Evolutionary conservation across 2,113 vertebrate genomes (phyloP).

Genomic region (Boleophthalmus pectinirostris): DNA sequence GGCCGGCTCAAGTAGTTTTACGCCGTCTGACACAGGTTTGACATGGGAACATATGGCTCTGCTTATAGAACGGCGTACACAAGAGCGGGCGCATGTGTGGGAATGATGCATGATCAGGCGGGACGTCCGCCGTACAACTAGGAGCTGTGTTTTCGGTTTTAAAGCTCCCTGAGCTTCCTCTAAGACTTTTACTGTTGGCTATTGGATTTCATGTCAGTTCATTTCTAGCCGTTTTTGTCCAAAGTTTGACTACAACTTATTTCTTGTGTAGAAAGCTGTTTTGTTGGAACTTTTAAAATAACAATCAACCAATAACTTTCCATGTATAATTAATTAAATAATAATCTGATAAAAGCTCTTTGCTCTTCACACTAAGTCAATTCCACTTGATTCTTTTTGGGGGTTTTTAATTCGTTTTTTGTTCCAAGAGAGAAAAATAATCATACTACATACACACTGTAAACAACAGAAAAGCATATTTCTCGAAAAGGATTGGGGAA

Average conservation of each 20-base stretch:
- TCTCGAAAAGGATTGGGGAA: no score
- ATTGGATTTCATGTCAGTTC: slow-evolving; percentile 11
- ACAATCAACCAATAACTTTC: not conserved
- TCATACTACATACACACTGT: no score
- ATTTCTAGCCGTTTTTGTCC: not conserved
- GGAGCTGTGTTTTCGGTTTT: slow-evolving; percentile 14
- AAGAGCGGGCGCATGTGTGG: slow-evolving; percentile 6
- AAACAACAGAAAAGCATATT: no score
- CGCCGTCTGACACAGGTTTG: slow-evolving; percentile 1
- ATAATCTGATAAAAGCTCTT: no score
- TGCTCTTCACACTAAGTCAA: no score
- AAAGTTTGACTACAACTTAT: not conserved
- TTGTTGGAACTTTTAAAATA: not conserved
- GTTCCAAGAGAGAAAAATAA: no score
- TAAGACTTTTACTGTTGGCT: slow-evolving; percentile 24
- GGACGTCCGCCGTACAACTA: slow-evolving; percentile 26
- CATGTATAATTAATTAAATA: no score
- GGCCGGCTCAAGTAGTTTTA: slow-evolving; percentile 22
- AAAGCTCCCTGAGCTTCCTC: slow-evolving; percentile 6
- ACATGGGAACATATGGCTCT: slow-evolving; percentile 9
- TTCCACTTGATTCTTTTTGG: no score
- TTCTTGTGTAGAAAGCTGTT: not conserved
- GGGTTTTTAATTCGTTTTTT: no score
- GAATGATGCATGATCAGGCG: slow-evolving; percentile 17
- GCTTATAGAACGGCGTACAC: not conserved